These are phyloP conservation scores for Cerceris rybyensis DNA, from an alignment of 2,888 invertebrate species.

Conservation along the genomic window DNA sequence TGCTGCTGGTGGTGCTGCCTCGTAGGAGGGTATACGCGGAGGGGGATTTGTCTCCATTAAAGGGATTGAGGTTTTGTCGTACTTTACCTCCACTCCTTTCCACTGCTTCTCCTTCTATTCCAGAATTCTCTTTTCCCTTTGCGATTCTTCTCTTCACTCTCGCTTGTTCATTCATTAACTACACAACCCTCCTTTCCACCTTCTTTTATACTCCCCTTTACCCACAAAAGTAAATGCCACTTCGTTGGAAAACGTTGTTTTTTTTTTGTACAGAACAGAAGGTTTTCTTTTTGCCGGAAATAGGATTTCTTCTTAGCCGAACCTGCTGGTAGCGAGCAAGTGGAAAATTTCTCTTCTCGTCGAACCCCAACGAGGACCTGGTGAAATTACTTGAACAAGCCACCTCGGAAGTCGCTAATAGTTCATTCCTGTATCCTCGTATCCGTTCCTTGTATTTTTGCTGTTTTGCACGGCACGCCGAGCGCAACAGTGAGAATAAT, in stretches of 20 bases:
- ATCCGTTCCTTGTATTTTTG: neutral
- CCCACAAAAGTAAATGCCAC: too few species aligned
- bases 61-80: conserved; percentile 81
- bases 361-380: too few species aligned
- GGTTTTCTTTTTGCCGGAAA: too few species aligned
- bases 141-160: conserved; percentile 33
- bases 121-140: conserved; percentile 43
- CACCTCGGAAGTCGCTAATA: neutral
- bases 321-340: too few species aligned
- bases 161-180: conserved; percentile 53
- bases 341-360: too few species aligned
- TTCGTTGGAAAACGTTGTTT: too few species aligned
- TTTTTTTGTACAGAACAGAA: too few species aligned
- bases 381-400: too few species aligned
- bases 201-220: too few species aligned
- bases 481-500: conserved; percentile 25
- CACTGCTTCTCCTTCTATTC: conserved; percentile 37
- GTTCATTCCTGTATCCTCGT: neutral
- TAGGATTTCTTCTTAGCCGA: too few species aligned
- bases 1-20: conserved; percentile 58
- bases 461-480: neutral
- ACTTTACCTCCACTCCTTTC: conserved; percentile 73
- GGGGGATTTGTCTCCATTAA: conserved; percentile 81
- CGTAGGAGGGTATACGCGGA: conserved; percentile 70
- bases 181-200: neutral